Evolutionary conservation across 2,113 vertebrate genomes (phyloP).

Genomic region (Nettapus auritus): DNA sequence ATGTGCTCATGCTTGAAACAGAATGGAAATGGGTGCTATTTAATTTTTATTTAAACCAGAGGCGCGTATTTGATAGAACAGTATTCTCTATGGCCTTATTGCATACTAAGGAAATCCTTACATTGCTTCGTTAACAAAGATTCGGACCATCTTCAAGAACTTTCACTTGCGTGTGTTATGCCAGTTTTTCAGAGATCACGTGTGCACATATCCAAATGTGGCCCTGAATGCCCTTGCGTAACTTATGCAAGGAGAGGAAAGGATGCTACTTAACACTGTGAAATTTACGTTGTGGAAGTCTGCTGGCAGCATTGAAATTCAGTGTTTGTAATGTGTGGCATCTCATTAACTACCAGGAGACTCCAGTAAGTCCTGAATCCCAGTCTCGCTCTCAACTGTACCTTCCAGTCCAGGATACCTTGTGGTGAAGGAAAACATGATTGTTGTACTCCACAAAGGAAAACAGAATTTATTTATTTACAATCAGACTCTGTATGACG

Average conservation of each 20-base stretch:
- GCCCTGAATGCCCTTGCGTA: background rate
- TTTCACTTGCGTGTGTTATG: background rate
- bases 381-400: background rate
- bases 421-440: background rate
- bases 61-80: background rate
- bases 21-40: background rate
- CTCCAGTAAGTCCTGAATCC: background rate
- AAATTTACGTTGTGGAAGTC: background rate
- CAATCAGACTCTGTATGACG: background rate
- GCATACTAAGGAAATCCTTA: background rate
- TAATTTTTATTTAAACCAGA: background rate
- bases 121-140: background rate
- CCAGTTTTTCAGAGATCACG: background rate
- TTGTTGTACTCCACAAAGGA: background rate
- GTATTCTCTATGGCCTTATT: background rate
- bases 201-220: background rate
- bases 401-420: background rate
- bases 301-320: background rate
- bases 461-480: background rate
- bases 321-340: fast-evolving
- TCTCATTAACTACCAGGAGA: background rate
- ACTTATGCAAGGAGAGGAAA: fast-evolving
- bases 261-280: background rate
- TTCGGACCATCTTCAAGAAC: background rate
- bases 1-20: background rate